These are phyloP conservation scores for Hypothenemus hampei DNA, from an alignment of 1,140 invertebrate species.

Conservation along the genomic window DNA sequence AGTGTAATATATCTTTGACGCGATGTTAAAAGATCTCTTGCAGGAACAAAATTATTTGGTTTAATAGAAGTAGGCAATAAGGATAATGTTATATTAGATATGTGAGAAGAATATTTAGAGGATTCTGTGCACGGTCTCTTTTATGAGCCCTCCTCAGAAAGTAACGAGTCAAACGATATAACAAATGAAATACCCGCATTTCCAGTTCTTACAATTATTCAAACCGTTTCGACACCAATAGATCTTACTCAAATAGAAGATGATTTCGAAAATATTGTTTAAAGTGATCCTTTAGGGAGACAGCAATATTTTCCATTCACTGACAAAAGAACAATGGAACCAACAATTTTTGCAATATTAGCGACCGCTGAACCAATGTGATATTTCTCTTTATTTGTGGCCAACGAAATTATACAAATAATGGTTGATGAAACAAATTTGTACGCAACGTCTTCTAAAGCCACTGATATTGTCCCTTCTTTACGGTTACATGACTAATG, in stretches of 20 bases:
- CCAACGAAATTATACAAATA: conserved; percentile 10
- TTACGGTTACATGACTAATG: conserved; percentile 3
- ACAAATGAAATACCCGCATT: not conserved
- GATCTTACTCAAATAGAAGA: not conserved
- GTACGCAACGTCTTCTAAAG: conserved; percentile 11
- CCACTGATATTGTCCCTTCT: not conserved
- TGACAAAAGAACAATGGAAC: conserved; percentile 6
- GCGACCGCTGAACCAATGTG: conserved; percentile 14
- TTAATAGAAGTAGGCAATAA: not conserved
- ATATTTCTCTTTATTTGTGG: conserved; percentile 16
- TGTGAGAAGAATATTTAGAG: conserved; percentile 1
- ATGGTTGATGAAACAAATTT: conserved; percentile 22
- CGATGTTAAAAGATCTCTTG: not conserved
- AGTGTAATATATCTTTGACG: too few relatives aligned
- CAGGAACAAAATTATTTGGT: not conserved
- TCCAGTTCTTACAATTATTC: not conserved
- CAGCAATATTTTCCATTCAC: conserved; percentile 14
- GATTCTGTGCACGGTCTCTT: not conserved
- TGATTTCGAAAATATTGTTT: conserved; percentile 16
- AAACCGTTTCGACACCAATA: not conserved
- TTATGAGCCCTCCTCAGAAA: not conserved
- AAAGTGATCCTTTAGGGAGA: conserved; percentile 13
- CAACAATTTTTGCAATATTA: conserved; percentile 14
- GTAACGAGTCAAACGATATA: not conserved
- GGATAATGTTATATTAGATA: not conserved